A percentile compares a stretch with the other conserved stretches of the same genome.
Conservation (phyloP, 1,140 invertebrate genomes). For the Drosophila tristis region DNA sequence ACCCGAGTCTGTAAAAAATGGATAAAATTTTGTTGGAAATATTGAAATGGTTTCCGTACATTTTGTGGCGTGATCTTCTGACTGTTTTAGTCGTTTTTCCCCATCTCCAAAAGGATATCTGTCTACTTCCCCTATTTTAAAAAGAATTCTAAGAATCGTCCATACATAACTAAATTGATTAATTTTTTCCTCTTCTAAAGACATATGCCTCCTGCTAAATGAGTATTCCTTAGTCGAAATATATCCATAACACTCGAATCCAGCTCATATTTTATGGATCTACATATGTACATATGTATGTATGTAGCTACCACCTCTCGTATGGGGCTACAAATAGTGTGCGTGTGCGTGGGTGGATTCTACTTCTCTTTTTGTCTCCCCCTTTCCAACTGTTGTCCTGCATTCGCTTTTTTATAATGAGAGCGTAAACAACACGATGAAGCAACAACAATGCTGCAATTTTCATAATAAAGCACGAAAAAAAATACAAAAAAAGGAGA, state of each 20-base stretch:
- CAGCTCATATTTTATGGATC: conserved; percentile 76
- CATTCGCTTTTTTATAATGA: conserved; percentile 69
- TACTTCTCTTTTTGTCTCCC: background rate
- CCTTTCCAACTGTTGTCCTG: conserved; percentile 33
- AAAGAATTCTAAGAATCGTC: too few relatives aligned
- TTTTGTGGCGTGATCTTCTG: too few relatives aligned
- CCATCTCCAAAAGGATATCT: too few relatives aligned
- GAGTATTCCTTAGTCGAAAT: background rate
- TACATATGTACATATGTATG: background rate
- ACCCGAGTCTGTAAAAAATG: too few relatives aligned
- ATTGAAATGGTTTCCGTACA: background rate
- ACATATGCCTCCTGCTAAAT: background rate
- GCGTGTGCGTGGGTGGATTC: conserved; percentile 18
- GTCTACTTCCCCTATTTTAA: too few relatives aligned
- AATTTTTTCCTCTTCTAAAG: conserved; percentile 4
- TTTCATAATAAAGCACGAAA: conserved; percentile 73
- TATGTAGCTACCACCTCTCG: conserved; percentile 7
- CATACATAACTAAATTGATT: too few relatives aligned
- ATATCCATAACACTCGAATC: conserved; percentile 58
- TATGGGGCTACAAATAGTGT: conserved; percentile 8
- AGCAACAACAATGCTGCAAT: conserved; percentile 51
- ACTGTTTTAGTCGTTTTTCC: too few relatives aligned
- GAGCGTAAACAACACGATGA: conserved; percentile 44
- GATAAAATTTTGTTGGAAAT: too few relatives aligned
- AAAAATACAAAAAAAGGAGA: conserved; percentile 39